phyloP scores from a whole-genome alignment of 2,888 invertebrate species.

The Limulus polyphemus region DNA sequence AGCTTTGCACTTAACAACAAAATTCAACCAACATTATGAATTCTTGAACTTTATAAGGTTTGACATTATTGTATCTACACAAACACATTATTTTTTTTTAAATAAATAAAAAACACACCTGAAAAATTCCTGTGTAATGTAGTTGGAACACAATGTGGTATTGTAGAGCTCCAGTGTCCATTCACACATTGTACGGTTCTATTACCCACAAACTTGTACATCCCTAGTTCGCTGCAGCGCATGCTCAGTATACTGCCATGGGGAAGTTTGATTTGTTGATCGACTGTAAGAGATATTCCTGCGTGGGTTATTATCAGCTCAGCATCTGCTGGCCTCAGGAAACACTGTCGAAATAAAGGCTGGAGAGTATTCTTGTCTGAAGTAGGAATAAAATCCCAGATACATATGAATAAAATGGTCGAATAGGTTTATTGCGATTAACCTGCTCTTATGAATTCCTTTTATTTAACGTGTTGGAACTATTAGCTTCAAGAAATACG shows the following conservation, averaged over 20 bases:
- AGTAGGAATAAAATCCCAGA: too few relatives aligned
- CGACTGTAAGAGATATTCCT: conserved; percentile 52
- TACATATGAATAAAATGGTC: too few relatives aligned
- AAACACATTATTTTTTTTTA: too few relatives aligned
- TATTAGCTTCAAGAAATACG: too few relatives aligned
- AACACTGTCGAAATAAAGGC: conserved; percentile 59
- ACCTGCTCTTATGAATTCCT: too few relatives aligned
- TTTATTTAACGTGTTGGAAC: too few relatives aligned
- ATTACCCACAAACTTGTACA: conserved; percentile 70
- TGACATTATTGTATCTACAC: too few relatives aligned
- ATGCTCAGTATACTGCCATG: conserved; percentile 63
- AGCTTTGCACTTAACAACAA: too few relatives aligned
- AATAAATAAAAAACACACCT: conserved; percentile 54
- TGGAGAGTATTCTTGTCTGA: conserved; percentile 62
- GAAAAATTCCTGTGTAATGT: conserved; percentile 73
- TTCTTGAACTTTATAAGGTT: too few relatives aligned
- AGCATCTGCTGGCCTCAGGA: conserved; percentile 53
- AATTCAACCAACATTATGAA: too few relatives aligned
- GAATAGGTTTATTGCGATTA: too few relatives aligned
- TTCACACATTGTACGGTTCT: conserved; percentile 64
- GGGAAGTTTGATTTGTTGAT: conserved; percentile 50
- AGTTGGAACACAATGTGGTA: conserved; percentile 75
- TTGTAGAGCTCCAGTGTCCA: conserved; percentile 61
- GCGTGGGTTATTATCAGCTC: conserved; percentile 58
- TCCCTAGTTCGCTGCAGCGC: conserved; percentile 65